Conservation (phyloP, 2,888 invertebrate genomes). For the Crematogaster levior region DNA sequence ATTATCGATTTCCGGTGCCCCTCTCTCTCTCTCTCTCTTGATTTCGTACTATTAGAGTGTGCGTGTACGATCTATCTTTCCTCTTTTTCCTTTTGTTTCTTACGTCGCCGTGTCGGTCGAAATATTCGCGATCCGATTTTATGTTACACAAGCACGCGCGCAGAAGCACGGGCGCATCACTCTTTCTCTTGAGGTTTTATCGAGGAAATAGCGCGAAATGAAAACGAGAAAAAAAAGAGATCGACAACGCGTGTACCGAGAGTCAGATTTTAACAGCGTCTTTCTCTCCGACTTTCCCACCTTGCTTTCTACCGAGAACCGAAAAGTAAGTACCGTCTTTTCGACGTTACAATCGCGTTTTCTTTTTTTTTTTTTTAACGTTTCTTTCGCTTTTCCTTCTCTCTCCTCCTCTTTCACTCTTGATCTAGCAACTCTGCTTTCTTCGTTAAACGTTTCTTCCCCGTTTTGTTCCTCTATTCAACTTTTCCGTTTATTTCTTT, state of each 20-base stretch:
- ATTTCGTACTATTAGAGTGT: slow-evolving; percentile 12
- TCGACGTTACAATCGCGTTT: background rate
- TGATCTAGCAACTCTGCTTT: slow-evolving; percentile 11
- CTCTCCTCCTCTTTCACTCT: slow-evolving; percentile 51
- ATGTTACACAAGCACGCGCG: slow-evolving; percentile 36
- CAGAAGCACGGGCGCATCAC: slow-evolving; percentile 25
- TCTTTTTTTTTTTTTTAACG: background rate
- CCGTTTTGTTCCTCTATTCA: slow-evolving; percentile 12
- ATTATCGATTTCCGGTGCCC: slow-evolving; percentile 10
- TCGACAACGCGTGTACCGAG: background rate
- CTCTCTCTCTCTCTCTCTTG: slow-evolving; percentile 15
- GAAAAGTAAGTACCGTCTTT: background rate
- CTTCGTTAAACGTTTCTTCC: slow-evolving; percentile 13
- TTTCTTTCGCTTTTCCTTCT: slow-evolving; percentile 36
- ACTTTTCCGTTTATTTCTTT: slow-evolving; percentile 1
- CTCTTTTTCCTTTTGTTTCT: slow-evolving; percentile 3
- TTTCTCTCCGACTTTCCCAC: background rate
- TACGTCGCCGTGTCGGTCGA: background rate
- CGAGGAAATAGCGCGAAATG: background rate
- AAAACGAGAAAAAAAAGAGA: background rate
- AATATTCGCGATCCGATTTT: slow-evolving; percentile 30
- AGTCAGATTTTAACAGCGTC: slow-evolving; percentile 13
- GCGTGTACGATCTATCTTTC: slow-evolving; percentile 4
- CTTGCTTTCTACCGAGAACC: slow-evolving; percentile 5
- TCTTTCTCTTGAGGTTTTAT: slow-evolving; percentile 31